Evolutionary conservation across 2,797 vertebrate species (phyloP).

Genomic region (Denticeps clupeoides): DNA sequence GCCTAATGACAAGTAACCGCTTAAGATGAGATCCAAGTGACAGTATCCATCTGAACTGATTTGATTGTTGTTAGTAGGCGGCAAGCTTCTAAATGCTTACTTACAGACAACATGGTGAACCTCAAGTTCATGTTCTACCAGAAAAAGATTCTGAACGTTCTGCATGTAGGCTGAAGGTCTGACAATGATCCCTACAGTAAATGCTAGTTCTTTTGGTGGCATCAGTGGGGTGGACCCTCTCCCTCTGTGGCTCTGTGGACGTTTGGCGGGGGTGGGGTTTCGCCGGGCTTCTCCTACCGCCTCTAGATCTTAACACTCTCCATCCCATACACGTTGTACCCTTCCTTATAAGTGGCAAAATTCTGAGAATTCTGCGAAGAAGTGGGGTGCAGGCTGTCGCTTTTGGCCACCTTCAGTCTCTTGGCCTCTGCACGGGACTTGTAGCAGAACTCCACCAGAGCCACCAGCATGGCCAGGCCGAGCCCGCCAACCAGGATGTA

Average conservation of each 20-base stretch:
- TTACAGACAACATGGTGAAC: too few relatives aligned
- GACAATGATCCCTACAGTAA: too few relatives aligned
- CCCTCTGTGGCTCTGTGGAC: background rate
- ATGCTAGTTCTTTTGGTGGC: too few relatives aligned
- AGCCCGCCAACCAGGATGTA: constrained; percentile 97
- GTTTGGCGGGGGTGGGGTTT: constrained; percentile 12
- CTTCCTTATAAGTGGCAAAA: constrained; percentile 99
- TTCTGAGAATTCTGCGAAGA: constrained; percentile 91
- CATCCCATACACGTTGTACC: constrained; percentile 99
- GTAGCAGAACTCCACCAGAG: constrained; percentile 98
- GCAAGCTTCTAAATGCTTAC: too few relatives aligned
- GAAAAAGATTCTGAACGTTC: too few relatives aligned
- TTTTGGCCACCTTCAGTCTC: constrained; percentile 97
- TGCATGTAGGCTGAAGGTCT: too few relatives aligned
- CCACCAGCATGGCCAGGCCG: constrained; percentile 94
- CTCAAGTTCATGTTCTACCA: too few relatives aligned
- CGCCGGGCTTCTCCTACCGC: constrained; percentile 76
- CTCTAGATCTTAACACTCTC: constrained; percentile 99
- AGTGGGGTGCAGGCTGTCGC: constrained; percentile 54
- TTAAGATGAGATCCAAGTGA: too few relatives aligned
- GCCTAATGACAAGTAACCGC: too few relatives aligned
- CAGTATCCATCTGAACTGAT: too few relatives aligned
- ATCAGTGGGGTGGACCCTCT: background rate
- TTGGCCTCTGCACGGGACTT: constrained; percentile 93
- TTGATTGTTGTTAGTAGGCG: too few relatives aligned